Conservation (phyloP, 2,797 vertebrate genomes). For the Thamnophis elegans region DNA sequence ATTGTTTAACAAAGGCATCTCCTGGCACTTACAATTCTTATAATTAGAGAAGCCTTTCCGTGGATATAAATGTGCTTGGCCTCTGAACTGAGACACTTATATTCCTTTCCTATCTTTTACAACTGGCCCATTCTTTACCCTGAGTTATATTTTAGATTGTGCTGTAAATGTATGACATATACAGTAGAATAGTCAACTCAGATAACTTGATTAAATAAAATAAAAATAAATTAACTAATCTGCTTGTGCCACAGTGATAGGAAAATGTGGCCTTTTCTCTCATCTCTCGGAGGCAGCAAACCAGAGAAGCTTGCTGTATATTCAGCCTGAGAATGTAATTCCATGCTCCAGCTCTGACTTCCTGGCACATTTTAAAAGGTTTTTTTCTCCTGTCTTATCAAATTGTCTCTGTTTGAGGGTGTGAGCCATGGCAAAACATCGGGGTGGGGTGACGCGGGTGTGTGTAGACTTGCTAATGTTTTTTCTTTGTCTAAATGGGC, state of each 20-base stretch:
- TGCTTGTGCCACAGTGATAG: background rate
- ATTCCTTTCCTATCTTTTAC: background rate
- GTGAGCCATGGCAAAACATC: background rate
- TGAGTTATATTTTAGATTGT: background rate
- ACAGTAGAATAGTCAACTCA: background rate
- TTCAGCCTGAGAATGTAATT: background rate
- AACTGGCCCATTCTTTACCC: background rate
- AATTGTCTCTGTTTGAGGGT: background rate
- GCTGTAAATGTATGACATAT: background rate
- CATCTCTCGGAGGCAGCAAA: background rate
- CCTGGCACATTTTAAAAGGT: background rate
- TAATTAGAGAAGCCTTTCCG: background rate
- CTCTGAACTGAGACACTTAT: background rate
- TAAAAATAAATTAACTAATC: background rate
- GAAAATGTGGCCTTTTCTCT: background rate
- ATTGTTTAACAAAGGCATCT: background rate
- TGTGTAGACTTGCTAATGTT: background rate
- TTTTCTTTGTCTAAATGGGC: background rate
- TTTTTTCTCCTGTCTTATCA: background rate
- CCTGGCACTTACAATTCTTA: background rate
- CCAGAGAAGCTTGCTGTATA: background rate
- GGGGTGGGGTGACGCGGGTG: background rate
- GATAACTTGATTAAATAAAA: background rate
- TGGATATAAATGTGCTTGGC: no score
- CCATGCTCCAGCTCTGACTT: background rate